phyloP scores from a whole-genome alignment of 2,888 invertebrate species.

The Patella depressa region DNA sequence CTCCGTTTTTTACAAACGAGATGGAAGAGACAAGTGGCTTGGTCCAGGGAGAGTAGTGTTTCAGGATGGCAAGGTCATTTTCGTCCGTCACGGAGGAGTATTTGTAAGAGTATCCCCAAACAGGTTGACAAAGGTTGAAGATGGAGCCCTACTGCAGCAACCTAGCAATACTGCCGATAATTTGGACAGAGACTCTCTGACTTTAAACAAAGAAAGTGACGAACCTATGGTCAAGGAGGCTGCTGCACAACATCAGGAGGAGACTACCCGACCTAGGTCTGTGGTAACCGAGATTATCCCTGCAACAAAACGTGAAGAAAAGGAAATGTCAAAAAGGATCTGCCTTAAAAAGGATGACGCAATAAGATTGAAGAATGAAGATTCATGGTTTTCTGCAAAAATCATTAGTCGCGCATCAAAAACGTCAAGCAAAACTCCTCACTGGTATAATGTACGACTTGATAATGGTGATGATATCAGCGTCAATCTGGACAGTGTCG shows the following conservation, averaged over 20 bases:
- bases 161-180: background rate
- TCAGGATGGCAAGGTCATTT: too few relatives aligned
- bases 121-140: conserved; percentile 2
- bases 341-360: conserved; percentile 3
- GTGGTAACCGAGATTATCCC: conserved; percentile 6
- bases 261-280: background rate
- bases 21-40: conserved; percentile 4
- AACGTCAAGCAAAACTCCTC: background rate
- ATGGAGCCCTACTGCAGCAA: background rate
- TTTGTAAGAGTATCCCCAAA: conserved; percentile 16
- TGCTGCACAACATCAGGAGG: background rate
- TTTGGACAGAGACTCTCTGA: background rate
- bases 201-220: conserved; percentile 3
- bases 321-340: conserved; percentile 6
- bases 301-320: conserved; percentile 3
- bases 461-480: conserved; percentile 1
- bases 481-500: background rate
- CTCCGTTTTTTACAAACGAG: conserved; percentile 9
- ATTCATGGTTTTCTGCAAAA: background rate
- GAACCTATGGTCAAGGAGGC: background rate
- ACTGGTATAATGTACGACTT: conserved; percentile 3
- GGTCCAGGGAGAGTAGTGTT: too few relatives aligned
- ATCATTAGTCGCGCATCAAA: background rate
- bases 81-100: conserved; percentile 4
- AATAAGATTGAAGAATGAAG: background rate